Evolutionary conservation across 2,797 vertebrate species (phyloP).

Genomic region (Cichlasoma orientale): DNA sequence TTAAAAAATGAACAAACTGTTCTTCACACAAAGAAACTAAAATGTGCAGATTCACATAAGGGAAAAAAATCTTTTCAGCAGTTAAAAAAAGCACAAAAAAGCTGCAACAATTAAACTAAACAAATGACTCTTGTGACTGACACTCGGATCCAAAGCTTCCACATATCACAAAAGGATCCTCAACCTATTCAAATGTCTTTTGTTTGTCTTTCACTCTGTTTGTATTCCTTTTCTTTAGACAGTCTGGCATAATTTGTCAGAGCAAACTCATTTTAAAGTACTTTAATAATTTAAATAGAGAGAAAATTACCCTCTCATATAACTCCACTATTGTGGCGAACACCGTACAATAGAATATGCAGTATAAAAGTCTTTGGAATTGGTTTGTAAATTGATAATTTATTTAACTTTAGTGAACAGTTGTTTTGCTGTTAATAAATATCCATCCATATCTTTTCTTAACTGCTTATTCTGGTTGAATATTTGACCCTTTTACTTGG

Average conservation of each 20-base stretch:
- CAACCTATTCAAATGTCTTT: background rate
- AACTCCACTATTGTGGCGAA: background rate
- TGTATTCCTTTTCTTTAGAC: background rate
- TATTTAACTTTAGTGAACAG: background rate
- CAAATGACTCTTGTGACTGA: background rate
- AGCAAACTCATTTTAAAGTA: background rate
- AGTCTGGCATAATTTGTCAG: background rate
- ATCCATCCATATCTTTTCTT: background rate
- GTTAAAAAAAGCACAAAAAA: background rate
- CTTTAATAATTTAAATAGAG: background rate
- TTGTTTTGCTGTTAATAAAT: background rate
- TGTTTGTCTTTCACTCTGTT: background rate
- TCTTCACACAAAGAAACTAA: background rate
- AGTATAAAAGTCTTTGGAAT: too few relatives aligned
- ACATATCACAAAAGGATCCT: background rate
- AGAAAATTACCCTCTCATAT: background rate
- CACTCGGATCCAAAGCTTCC: background rate
- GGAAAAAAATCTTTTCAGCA: background rate
- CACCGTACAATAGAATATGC: background rate
- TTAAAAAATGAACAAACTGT: background rate
- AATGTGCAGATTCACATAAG: background rate
- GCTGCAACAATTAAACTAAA: background rate
- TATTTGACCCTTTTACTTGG: too few relatives aligned
- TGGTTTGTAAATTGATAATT: background rate
- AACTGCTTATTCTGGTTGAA: background rate